Evolutionary conservation across 2,888 invertebrate species (phyloP), one percentile per base, ranked within the genome.

Genomic region (Electrophaes corylata): DNA sequence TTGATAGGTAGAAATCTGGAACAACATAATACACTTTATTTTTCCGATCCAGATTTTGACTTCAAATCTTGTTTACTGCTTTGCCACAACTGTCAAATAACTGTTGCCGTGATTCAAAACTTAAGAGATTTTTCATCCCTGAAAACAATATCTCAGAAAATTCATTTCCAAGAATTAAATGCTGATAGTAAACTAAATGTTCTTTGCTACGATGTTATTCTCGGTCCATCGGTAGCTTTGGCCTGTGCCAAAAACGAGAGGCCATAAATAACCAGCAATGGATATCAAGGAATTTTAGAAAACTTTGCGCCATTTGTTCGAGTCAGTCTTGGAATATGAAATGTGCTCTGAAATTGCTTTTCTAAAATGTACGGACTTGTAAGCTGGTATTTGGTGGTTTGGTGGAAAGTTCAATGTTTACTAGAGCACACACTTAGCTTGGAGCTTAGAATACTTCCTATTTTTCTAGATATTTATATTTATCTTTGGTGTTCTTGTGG

Each of bases 251-350:
- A 48, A 39, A 39, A 48, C 20, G 35, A 16, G 19, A 4, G 12
- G 26, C 12, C 23, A 26, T 48, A 48, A 39, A 48, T 48, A 23
- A 12, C 14, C 10, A 20, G 35, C 35, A 14, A 37, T 47, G 35
- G 14, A 14, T 19, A 47, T 47, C 26, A 8, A 10, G 39, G 35
- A 14, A 26, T 31, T 39, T 3, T 14, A 1, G 12, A 26, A 16
- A 48, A 48, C 37, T 37, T 47, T 20, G 35, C 35, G 12, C 35
- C 37, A 47, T 47, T 37, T 47, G 35, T 47, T 37, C 37, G 12
- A 31, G 31, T 19, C 12, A 4, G 47, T 18, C 31, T 45, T n/a
- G 10, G 35, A 37, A 37, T 47, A 23, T 37, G 37, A 47, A 23
- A 41, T 41, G 12, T 20, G 41, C 41, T 48, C 11, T 11, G 4